phyloP scores from a whole-genome alignment of 2,888 invertebrate species.

The Glaucopsyche alexis region DNA sequence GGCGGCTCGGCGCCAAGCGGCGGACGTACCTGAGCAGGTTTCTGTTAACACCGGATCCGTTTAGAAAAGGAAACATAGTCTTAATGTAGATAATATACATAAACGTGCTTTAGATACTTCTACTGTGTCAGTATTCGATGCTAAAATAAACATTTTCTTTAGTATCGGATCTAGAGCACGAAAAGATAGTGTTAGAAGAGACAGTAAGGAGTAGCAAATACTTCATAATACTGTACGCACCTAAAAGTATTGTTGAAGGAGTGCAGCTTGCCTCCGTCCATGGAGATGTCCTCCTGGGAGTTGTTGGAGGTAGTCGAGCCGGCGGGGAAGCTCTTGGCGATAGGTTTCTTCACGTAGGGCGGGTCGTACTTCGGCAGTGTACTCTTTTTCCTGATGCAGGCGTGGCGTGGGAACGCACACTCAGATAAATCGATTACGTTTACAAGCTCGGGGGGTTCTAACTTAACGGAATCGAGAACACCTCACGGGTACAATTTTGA shows the following conservation, averaged over 20 bases:
- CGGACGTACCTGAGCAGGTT: slow-evolving; percentile 76
- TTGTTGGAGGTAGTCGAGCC: slow-evolving; percentile 84
- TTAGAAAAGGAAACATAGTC: slow-evolving; percentile 67
- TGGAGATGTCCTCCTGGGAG: slow-evolving; percentile 88
- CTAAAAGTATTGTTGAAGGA: slow-evolving; percentile 89
- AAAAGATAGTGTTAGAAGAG: slow-evolving; percentile 25
- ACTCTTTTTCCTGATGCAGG: slow-evolving; percentile 89
- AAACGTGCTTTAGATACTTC: slow-evolving; percentile 38
- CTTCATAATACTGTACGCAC: slow-evolving; percentile 60
- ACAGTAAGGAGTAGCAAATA: background rate
- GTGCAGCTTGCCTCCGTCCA: slow-evolving; percentile 91
- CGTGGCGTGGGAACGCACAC: slow-evolving; percentile 79
- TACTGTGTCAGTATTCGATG: slow-evolving; percentile 31
- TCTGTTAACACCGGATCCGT: slow-evolving; percentile 75
- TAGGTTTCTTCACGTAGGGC: slow-evolving; percentile 91
- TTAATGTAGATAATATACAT: slow-evolving; percentile 50
- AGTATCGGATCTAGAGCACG: slow-evolving; percentile 37
- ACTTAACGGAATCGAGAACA: slow-evolving; percentile 56
- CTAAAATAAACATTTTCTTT: slow-evolving; percentile 27
- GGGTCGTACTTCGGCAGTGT: slow-evolving; percentile 93
- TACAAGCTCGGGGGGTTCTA: slow-evolving; percentile 53
- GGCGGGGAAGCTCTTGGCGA: slow-evolving; percentile 85
- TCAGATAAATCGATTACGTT: slow-evolving; percentile 80
- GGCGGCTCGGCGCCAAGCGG: slow-evolving; percentile 64
- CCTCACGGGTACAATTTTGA: slow-evolving; percentile 46